phyloP scores from a whole-genome alignment of 2,113 vertebrate species.

The Onychostruthus taczanowskii region DNA sequence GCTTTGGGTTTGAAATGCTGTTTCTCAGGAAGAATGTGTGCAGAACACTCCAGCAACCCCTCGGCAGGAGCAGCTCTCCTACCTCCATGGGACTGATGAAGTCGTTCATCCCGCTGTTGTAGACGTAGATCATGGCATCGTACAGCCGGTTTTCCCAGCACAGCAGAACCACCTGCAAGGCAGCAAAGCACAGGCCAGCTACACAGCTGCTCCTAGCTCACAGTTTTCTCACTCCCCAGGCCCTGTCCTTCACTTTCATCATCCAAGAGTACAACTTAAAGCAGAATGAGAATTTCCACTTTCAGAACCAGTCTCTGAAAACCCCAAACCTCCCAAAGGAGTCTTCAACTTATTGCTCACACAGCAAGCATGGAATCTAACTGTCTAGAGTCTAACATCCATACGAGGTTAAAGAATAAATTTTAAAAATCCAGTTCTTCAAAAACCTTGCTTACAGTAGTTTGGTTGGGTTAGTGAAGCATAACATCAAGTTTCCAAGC shows the following conservation, averaged over 20 bases:
- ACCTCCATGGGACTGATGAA: constrained; percentile 98
- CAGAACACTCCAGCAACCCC: neutral
- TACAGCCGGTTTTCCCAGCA: constrained; percentile 95
- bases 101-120: constrained; percentile 97
- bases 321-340: neutral
- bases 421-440: neutral
- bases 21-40: neutral
- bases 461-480: neutral
- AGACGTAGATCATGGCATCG: constrained; percentile 97
- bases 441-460: neutral
- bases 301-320: neutral
- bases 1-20: neutral
- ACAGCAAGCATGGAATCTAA: neutral
- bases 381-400: neutral
- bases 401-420: neutral
- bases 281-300: neutral
- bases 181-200: neutral
- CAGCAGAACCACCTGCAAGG: constrained; percentile 86
- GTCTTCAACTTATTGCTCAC: neutral
- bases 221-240: neutral
- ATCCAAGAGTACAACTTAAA: neutral
- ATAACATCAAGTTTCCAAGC: neutral
- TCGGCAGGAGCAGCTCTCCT: neutral
- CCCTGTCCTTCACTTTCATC: neutral
- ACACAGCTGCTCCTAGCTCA: neutral